Conservation (phyloP, 2,888 invertebrate genomes). For the Drosophila atripex region DNA sequence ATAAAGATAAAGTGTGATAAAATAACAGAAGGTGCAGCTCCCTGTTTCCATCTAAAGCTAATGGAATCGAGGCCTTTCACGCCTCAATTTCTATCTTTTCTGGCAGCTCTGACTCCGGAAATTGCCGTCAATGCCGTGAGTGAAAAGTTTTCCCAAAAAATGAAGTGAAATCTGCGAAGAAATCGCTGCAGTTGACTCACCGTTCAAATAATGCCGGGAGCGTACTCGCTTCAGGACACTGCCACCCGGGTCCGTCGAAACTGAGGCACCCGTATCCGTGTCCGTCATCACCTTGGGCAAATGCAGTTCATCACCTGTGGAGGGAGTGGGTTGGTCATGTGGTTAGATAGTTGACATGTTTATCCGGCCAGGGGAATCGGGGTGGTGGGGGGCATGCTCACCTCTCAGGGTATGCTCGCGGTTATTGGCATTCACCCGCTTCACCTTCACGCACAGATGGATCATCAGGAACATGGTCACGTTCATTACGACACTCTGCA, state of each 20-base stretch:
- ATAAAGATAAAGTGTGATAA: conserved; percentile 37
- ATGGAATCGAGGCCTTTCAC: conserved; percentile 7
- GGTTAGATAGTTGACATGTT: conserved; percentile 6
- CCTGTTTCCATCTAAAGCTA: conserved; percentile 10
- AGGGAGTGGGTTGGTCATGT: conserved; percentile 1
- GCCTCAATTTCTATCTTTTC: conserved; percentile 7
- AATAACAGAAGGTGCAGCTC: conserved; percentile 25
- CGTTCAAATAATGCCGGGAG: conserved; percentile 83
- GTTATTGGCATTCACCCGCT: conserved; percentile 87
- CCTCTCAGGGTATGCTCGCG: conserved; percentile 92
- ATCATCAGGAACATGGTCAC: conserved; percentile 98
- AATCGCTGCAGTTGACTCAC: conserved; percentile 63
- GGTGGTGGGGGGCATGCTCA: conserved; percentile 84
- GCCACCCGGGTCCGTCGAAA: conserved; percentile 76
- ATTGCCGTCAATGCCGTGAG: conserved; percentile 28
- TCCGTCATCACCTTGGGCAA: conserved; percentile 82
- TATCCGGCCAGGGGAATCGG: background rate
- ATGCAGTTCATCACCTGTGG: conserved; percentile 81
- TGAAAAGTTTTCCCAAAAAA: conserved; percentile 11
- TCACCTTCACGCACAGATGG: conserved; percentile 94
- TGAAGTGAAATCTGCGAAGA: too few relatives aligned
- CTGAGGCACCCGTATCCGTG: conserved; percentile 78
- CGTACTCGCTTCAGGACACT: conserved; percentile 80
- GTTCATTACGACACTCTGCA: conserved; percentile 99
- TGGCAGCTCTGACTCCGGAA: conserved; percentile 7